These are phyloP conservation scores for Phycodurus eques DNA, from an alignment of 2,113 vertebrate genomes.

Conservation along the genomic window DNA sequence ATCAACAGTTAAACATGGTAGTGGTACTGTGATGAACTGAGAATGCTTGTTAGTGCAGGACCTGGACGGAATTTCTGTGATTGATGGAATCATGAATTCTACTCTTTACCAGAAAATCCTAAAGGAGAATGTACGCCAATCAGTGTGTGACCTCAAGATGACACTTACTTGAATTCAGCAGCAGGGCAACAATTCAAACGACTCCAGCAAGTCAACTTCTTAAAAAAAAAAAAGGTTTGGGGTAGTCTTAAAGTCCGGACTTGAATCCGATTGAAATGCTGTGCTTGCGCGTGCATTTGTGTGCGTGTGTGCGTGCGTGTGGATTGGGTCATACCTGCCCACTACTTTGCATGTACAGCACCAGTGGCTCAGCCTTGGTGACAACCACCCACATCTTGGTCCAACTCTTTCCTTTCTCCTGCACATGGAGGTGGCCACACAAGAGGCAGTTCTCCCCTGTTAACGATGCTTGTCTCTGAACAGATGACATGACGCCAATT, in stretches of 20 bases:
- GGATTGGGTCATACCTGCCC: conserved; percentile 75
- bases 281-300: background rate
- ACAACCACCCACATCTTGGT: conserved; percentile 81
- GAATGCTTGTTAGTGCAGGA: background rate
- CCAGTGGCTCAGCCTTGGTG: conserved; percentile 77
- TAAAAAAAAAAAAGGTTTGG: too few species aligned
- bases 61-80: too few species aligned
- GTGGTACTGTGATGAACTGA: background rate
- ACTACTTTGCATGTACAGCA: conserved; percentile 78
- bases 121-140: too few species aligned
- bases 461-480: conserved; percentile 75
- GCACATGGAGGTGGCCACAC: conserved; percentile 79
- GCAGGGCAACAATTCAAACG: too few species aligned
- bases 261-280: too few species aligned
- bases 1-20: background rate
- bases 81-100: too few species aligned
- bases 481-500: background rate
- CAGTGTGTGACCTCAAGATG: too few species aligned
- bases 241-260: too few species aligned
- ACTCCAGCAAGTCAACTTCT: too few species aligned
- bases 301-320: too few species aligned
- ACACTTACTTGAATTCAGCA: too few species aligned
- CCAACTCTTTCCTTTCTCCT: conserved; percentile 83
- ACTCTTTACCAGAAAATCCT: too few species aligned
- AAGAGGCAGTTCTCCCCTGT: conserved; percentile 76